These are phyloP conservation scores for Serinus canaria DNA, from an alignment of 2,113 vertebrate genomes.

Conservation along the genomic window DNA sequence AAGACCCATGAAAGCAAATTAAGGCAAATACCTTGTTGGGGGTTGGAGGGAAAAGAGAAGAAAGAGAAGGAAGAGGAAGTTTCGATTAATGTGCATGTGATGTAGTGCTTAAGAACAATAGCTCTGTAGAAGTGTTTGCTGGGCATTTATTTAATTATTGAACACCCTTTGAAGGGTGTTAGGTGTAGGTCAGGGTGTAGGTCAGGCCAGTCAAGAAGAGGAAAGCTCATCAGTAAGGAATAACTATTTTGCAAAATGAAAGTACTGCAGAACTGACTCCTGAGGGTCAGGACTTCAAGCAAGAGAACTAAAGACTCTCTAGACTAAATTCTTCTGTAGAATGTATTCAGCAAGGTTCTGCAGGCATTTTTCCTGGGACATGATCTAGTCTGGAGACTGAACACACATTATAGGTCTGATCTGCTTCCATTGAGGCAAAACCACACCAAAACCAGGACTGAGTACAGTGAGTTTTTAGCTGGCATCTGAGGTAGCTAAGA, in stretches of 20 bases:
- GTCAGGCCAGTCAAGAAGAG: slow-evolving; percentile 14
- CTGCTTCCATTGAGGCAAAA: not conserved
- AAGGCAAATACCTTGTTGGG: slow-evolving; percentile 63
- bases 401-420: not conserved
- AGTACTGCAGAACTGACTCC: not conserved
- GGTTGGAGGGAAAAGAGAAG: slow-evolving; percentile 35
- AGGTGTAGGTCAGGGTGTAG: slow-evolving; percentile 15
- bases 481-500: not conserved
- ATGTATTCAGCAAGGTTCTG: not conserved
- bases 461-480: not conserved
- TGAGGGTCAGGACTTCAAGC: not conserved
- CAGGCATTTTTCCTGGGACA: not conserved
- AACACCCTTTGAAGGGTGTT: not conserved
- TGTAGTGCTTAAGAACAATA: slow-evolving; percentile 69
- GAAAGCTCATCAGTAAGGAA: slow-evolving; percentile 25
- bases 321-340: not conserved
- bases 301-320: not conserved
- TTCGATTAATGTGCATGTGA: slow-evolving; percentile 70
- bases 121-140: slow-evolving; percentile 32
- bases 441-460: not conserved
- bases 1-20: slow-evolving; percentile 68
- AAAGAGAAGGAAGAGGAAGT: slow-evolving; percentile 54
- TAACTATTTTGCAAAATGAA: slow-evolving; percentile 11
- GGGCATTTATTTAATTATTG: slow-evolving; percentile 71
- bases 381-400: not conserved